Evolutionary conservation across 2,888 invertebrate genomes (phyloP).

Genomic region (Plemyria rubiginata): DNA sequence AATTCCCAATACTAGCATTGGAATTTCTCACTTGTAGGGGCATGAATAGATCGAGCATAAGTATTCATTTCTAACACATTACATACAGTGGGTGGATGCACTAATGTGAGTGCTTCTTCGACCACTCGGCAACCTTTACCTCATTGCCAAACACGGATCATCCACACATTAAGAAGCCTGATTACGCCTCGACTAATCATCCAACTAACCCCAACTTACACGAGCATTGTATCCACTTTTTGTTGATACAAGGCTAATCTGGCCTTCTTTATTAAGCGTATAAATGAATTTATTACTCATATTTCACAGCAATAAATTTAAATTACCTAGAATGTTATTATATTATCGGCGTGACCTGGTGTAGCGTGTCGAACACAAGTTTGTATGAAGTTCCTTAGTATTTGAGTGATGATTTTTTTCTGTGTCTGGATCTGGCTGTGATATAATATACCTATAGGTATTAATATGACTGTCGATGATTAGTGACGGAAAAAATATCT

Average conservation of each 20-base stretch:
- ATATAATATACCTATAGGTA: too few species aligned
- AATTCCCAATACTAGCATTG: conserved; percentile 72
- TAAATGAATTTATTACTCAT: conserved; percentile 37
- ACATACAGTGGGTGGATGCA: conserved; percentile 6
- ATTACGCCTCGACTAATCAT: conserved; percentile 34
- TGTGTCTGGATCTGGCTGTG: too few species aligned
- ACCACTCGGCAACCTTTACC: conserved; percentile 47
- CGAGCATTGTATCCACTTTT: conserved; percentile 41
- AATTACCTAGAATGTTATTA: conserved; percentile 41
- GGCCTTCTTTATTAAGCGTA: conserved; percentile 44
- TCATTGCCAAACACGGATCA: conserved; percentile 50
- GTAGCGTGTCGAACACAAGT: conserved; percentile 34
- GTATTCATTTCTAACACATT: conserved; percentile 35
- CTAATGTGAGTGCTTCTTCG: conserved; percentile 10
- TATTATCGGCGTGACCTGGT: conserved; percentile 40
- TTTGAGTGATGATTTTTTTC: too few species aligned
- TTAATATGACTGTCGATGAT: too few species aligned
- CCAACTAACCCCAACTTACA: conserved; percentile 28
- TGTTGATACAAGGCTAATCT: conserved; percentile 45
- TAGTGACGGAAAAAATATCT: too few species aligned
- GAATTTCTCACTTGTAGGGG: conserved; percentile 79
- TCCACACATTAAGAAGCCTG: conserved; percentile 29
- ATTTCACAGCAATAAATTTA: conserved; percentile 44
- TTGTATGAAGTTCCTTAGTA: conserved; percentile 26
- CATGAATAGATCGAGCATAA: conserved; percentile 68